Evolutionary conservation across 2,113 vertebrate species (phyloP).

Genomic region (Penelope pileata): DNA sequence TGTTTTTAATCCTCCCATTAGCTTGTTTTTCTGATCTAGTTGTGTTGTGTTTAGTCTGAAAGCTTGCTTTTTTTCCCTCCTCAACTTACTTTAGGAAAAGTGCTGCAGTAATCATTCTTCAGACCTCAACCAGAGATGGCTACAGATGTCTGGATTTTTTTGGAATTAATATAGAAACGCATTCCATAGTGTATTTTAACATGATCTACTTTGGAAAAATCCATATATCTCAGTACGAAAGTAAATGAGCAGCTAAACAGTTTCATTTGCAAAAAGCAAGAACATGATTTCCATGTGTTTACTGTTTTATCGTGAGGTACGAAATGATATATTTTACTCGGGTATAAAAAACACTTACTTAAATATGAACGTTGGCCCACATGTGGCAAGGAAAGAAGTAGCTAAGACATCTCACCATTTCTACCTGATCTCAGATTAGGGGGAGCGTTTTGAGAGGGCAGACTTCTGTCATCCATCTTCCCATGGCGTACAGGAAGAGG

Average conservation of each 20-base stretch:
- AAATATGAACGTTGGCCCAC: neutral
- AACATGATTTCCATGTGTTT: neutral
- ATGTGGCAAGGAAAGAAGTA: neutral
- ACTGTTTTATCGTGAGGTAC: neutral
- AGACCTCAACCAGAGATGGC: neutral
- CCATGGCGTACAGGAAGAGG: neutral
- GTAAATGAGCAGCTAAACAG: neutral
- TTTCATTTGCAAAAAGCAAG: neutral
- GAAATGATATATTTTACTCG: neutral
- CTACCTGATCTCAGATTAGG: neutral
- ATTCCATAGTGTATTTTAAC: neutral
- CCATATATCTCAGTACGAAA: fast-evolving
- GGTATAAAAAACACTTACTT: neutral
- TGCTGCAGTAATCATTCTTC: neutral
- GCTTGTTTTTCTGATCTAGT: neutral
- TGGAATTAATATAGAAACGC: too few species aligned
- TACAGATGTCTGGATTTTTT: neutral
- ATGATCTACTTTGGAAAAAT: neutral
- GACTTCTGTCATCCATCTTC: neutral
- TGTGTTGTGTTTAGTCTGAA: neutral
- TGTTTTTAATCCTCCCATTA: neutral
- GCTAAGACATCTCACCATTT: neutral
- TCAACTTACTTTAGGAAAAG: neutral
- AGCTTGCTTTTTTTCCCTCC: neutral
- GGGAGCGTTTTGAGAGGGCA: neutral